These are phyloP conservation scores for Sympetrum striolatum DNA, from an alignment of 2,888 invertebrate species.

Conservation along the genomic window DNA sequence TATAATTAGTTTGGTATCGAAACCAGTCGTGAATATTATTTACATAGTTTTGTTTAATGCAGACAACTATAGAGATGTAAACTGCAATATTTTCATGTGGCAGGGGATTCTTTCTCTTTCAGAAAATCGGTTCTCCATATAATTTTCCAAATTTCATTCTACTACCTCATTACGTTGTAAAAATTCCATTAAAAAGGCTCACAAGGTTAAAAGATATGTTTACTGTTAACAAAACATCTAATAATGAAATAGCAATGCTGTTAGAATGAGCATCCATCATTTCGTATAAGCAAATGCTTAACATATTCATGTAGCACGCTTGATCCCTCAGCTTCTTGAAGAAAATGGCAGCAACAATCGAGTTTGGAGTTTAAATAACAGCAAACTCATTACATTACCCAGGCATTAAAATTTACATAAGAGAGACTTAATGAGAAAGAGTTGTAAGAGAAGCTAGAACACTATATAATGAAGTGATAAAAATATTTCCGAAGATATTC, in stretches of 20 bases:
- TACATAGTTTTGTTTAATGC: no score
- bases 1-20: no score
- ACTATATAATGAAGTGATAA: conserved; percentile 35
- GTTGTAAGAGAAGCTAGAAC: conserved; percentile 29
- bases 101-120: no score
- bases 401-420: conserved; percentile 34
- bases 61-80: no score
- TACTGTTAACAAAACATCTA: not conserved
- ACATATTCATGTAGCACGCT: not conserved
- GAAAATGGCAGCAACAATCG: conserved; percentile 36
- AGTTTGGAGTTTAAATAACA: conserved; percentile 17
- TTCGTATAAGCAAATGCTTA: no score
- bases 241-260: not conserved
- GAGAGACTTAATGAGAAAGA: conserved; percentile 41
- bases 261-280: no score
- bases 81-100: no score
- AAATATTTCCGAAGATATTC: conserved; percentile 24
- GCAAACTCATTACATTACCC: conserved; percentile 25
- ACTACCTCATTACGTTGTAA: no score
- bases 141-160: no score
- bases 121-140: no score
- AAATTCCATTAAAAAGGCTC: no score
- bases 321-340: not conserved
- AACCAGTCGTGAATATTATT: no score
- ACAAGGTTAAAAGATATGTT: not conserved